These are phyloP conservation scores for Macropis europaea DNA, from an alignment of 2,888 invertebrate species.

Conservation along the genomic window DNA sequence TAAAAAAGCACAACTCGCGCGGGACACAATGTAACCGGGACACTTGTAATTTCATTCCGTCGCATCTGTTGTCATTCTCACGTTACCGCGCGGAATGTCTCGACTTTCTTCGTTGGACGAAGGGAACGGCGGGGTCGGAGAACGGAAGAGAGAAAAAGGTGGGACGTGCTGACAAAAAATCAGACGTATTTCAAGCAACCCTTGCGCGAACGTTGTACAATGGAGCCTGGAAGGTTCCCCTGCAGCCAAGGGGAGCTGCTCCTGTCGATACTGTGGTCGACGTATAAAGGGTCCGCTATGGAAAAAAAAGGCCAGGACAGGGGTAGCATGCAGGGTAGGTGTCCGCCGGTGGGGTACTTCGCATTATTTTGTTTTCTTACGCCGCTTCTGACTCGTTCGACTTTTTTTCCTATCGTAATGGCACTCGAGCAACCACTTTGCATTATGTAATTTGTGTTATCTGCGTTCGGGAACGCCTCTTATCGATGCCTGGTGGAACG, in stretches of 20 bases:
- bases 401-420: not conserved
- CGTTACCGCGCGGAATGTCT: slow-evolving; percentile 68
- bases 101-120: slow-evolving; percentile 54
- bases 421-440: not conserved
- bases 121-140: slow-evolving; percentile 8
- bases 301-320: slow-evolving; percentile 31
- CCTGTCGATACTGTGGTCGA: slow-evolving; percentile 57
- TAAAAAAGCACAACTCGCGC: slow-evolving; percentile 65
- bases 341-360: slow-evolving; percentile 32
- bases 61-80: slow-evolving; percentile 77
- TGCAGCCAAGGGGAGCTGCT: slow-evolving; percentile 56
- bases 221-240: slow-evolving; percentile 43
- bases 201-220: slow-evolving; percentile 61
- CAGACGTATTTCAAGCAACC: slow-evolving; percentile 68
- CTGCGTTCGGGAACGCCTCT: not conserved
- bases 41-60: slow-evolving; percentile 75
- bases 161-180: slow-evolving; percentile 51
- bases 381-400: slow-evolving; percentile 7
- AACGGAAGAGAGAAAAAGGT: slow-evolving; percentile 1
- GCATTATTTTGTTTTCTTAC: slow-evolving; percentile 28
- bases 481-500: not conserved
- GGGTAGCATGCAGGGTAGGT: slow-evolving; percentile 33
- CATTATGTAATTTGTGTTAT: slow-evolving; percentile 31
- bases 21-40: slow-evolving; percentile 56
- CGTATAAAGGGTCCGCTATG: slow-evolving; percentile 47